Conservation (phyloP, 2,888 invertebrate genomes). For the Cephus rjabovi region DNA sequence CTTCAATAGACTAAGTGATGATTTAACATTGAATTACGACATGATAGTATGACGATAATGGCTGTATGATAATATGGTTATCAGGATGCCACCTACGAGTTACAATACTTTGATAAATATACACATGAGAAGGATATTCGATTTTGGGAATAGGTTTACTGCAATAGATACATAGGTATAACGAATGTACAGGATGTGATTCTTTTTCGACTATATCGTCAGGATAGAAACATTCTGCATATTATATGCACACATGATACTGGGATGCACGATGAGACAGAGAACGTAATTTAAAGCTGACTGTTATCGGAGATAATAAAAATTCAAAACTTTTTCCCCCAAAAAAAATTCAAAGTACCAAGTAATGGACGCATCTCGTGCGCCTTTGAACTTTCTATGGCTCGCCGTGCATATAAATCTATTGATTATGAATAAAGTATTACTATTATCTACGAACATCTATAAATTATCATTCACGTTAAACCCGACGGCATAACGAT, state of each 20-base stretch:
- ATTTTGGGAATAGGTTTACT: not conserved
- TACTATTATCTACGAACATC: constrained; percentile 24
- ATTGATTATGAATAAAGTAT: constrained; percentile 14
- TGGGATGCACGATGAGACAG: not conserved
- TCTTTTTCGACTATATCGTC: not conserved
- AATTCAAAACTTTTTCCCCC: not conserved
- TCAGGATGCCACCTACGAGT: not conserved
- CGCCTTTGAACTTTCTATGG: not conserved
- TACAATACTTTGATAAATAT: not conserved
- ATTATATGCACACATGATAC: not conserved
- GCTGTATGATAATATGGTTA: not conserved
- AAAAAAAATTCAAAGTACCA: not conserved
- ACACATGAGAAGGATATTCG: not conserved
- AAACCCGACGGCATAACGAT: constrained; percentile 8
- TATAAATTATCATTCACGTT: constrained; percentile 26
- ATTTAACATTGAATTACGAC: constrained; percentile 28
- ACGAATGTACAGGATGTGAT: not conserved
- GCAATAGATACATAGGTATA: not conserved
- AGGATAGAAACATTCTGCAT: not conserved
- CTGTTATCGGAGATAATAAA: not conserved
- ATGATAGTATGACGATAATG: not conserved
- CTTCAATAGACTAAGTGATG: constrained; percentile 27
- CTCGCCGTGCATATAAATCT: not conserved
- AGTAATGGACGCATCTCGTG: not conserved
- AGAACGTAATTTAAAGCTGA: not conserved